Evolutionary conservation across 2,888 invertebrate species (phyloP), one percentile per base, ranked within the genome.

Genomic region (Formica aserva): DNA sequence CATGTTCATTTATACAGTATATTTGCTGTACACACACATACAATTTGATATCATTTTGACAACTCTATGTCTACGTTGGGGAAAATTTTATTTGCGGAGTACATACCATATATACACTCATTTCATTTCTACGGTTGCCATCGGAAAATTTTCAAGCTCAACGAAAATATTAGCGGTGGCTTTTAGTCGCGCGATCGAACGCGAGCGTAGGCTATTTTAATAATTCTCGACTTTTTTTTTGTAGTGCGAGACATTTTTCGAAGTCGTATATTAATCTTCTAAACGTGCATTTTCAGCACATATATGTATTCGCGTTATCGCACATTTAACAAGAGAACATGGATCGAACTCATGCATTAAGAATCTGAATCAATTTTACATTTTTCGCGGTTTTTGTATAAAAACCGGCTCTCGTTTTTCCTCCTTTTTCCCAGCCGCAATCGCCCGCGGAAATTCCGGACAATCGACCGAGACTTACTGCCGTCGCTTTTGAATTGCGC

Each of bases 401-500:
- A 82, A 82, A 82, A 80, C 13, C 60, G 18, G 41, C 13, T 62
- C 13, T 78, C 41, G 22, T 26, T 38, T 9, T 62, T 9, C 67
- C 32, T 41, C 35, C n/a, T 38, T 69, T 11, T 41, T 38, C 38
- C 41, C 57, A 13, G 26, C 48, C 41, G 63, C 52, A 69, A 62
- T 81, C 52, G 76, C 29, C 41, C 32, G 60, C 45, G 71, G 60
- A 60, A 80, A 71, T 80, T 80, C 72, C 72, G 72, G 38, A 35
- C 72, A 60, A 72, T 75, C 80, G 65, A 35, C 26, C 13, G 78
- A 66, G 76, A 76, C 77, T 76, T 82, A 74, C 38, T 38, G 62
- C 62, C 41, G 38, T 29, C 81, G 41, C 81, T 82, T 82, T 77
- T 77, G 75, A 82, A 65, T 77, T 41, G 48, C 63, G 52, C 77